Evolutionary conservation across 2,113 vertebrate genomes (phyloP).

Genomic region (Atherinomorus stipes): DNA sequence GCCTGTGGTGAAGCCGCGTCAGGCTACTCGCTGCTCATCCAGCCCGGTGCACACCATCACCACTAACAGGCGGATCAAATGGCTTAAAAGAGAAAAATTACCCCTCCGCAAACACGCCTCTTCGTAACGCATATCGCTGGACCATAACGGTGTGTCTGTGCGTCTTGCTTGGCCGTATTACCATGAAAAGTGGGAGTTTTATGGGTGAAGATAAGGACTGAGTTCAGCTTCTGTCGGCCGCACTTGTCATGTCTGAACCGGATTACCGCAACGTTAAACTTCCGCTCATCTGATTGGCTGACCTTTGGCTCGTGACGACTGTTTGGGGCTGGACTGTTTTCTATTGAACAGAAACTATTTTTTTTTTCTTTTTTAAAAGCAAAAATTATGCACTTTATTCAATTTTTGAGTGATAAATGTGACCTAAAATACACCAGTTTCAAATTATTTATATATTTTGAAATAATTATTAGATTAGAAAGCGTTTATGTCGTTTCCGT

Average conservation of each 20-base stretch:
- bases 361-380: too few species aligned
- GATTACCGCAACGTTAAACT: slow-evolving; percentile 75
- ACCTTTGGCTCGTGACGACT: slow-evolving; percentile 70
- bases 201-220: neutral
- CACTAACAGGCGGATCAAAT: slow-evolving; percentile 27
- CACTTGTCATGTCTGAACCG: slow-evolving; percentile 79
- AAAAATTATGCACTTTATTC: too few species aligned
- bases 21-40: slow-evolving; percentile 56
- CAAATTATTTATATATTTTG: neutral
- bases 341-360: neutral
- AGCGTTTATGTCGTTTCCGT: slow-evolving; percentile 6
- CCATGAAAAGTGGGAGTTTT: neutral
- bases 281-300: slow-evolving; percentile 75
- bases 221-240: slow-evolving; percentile 58
- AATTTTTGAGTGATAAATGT: neutral
- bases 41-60: slow-evolving; percentile 45
- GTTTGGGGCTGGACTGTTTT: slow-evolving; percentile 21
- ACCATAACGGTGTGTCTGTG: slow-evolving; percentile 11
- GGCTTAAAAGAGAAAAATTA: slow-evolving; percentile 47
- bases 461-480: too few species aligned
- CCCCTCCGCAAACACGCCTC: neutral
- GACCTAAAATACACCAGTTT: neutral
- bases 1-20: slow-evolving; percentile 54
- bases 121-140: slow-evolving; percentile 21
- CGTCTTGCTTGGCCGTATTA: neutral